Percentiles rank a stretch among this genome's conserved stretches.
These are phyloP conservation scores for Actinia equina DNA, from an alignment of 64 coral and sea anemone species.

Conservation along the genomic window DNA sequence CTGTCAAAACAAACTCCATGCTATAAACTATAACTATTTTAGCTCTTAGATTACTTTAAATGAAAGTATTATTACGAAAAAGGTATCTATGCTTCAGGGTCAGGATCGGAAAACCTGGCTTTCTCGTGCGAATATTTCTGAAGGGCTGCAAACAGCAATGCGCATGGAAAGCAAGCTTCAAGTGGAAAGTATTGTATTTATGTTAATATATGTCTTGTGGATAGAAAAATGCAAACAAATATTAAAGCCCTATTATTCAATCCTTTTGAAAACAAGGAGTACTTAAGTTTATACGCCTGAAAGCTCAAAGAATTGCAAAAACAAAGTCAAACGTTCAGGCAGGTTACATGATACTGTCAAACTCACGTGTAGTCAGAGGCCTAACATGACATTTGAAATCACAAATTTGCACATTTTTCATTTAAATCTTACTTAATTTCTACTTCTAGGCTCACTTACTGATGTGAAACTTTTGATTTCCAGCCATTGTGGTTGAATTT, in stretches of 20 bases:
- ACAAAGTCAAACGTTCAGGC: not conserved
- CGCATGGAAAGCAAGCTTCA: not conserved
- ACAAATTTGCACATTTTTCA: not conserved
- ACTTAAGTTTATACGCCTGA: not conserved
- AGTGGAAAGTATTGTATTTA: not conserved
- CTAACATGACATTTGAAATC: not conserved
- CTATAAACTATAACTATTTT: not conserved
- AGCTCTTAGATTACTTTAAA: not conserved
- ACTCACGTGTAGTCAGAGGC: not conserved
- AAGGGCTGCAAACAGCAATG: not conserved
- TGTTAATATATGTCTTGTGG: not conserved
- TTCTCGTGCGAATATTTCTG: not conserved
- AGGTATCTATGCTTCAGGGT: not conserved
- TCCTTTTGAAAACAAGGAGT: not conserved
- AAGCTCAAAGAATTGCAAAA: not conserved
- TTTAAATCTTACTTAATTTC: not conserved
- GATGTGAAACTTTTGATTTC: not conserved
- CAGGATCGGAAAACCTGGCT: not conserved
- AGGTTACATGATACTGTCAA: not conserved
- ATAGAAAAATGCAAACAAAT: not conserved
- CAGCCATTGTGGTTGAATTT: constrained; percentile 1
- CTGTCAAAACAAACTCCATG: not conserved
- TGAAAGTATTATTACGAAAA: not conserved
- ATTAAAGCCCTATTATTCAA: not conserved
- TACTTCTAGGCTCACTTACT: not conserved